Evolutionary conservation across 2,888 invertebrate species (phyloP), one percentile per base, ranked within the genome.

Genomic region (Chromoteleia sp.): DNA sequence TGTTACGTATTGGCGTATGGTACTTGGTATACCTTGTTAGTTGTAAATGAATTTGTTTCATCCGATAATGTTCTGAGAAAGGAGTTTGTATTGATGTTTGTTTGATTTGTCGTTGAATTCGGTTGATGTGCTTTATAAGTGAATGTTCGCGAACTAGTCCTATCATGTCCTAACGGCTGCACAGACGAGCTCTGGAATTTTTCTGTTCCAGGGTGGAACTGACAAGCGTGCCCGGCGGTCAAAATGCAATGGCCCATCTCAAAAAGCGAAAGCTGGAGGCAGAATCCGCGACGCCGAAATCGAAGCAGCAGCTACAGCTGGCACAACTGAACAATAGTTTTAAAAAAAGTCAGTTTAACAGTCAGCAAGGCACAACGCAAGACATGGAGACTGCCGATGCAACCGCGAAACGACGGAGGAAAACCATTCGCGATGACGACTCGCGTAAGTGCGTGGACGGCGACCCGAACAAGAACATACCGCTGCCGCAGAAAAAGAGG

Each of bases 241-340:
- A 92, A 92, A 92, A 94, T 90, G 92, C 94, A 87, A 92, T 94
- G 90, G 93, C 94, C 86, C 95, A 95, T 91, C 93, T 95, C 90
- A 95, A 94, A 92, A 95, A 95, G 91, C 93, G 95, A 91, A 94
- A 95, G 91, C 92, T 95, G 87, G 95, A 95, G 88, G 93, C 93
- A 76, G 94, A 94, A 79, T 89, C 91, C 79, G 87, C 87, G 78
- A 83, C 86, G 84, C 81, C 86, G 82, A 88, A 87, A 83, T 86
- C 88, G 83, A 90, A 90, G 81, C 90, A 88, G 84, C 83, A 89
- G 29, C 84, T 80, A 45, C 86, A 84, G 80, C 86, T 85, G 78
- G 85, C 83, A 67, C 81, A 85, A 71, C 81, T 90, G 85, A 90
- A 85, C 81, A 78, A 54, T 50, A 67, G 36, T 12, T 86, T 75